Evolutionary conservation across 2,113 vertebrate genomes (phyloP), one percentile per base, ranked within the genome.

Genomic region (Neolamprologus modestus): DNA sequence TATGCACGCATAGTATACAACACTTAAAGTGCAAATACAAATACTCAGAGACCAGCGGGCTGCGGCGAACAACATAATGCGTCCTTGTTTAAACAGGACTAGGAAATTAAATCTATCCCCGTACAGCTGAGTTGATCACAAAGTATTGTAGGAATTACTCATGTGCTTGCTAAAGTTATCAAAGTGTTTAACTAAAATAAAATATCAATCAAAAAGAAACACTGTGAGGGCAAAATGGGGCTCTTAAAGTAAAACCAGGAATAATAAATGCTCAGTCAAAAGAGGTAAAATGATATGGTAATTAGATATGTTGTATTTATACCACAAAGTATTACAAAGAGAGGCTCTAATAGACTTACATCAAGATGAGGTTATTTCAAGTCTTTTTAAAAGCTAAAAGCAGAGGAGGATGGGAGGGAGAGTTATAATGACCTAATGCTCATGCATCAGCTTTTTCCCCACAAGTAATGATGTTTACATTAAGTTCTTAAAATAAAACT

Each of bases 401-500:
- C 5, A 24, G 47, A 37, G 13, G 24, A 52, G 66, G 54, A 79
- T 35, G 50, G 7, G 71, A n/a, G 45, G 26, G 26, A 50, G 71
- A 31, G 7, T 28, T 31, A 42, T 61, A 52, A 82, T 61, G 76
- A 83, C 55, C 55, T 26, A 40, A n/a, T 78, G 26, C 31, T 87
- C 68, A 37, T 31, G 37, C 28, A 45, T 71, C 84, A 84, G 52
- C 50, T 52, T 73, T 81, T 91, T 14, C 87, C 87, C 59, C 61
- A 76, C 33, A 52, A 59, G 55, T 78, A 82, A 55, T 80, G 50
- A 83, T 68, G 63, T 89, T 91, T 83, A 63, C 78, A 78, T 83
- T 80, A 86, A 24, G 26, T 52, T 35, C 73, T 71, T 81, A 91
- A 91, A 89, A 87, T 88, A 85, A 86, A 90, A 78, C 68, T 9